Conservation (phyloP, 2,113 vertebrate species). For the Upupa epops region DNA sequence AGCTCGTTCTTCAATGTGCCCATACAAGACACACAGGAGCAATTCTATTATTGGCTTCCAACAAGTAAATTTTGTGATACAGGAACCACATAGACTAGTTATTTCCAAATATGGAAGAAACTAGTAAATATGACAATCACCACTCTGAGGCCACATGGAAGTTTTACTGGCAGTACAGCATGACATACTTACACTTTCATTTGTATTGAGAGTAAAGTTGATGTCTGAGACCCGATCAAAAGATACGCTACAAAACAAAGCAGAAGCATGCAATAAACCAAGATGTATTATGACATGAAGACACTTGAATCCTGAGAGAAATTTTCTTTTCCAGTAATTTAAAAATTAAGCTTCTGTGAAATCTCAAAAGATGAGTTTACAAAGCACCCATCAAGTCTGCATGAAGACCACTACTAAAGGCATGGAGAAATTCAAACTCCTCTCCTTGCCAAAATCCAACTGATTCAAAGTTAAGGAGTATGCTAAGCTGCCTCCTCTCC, state of each 20-base stretch:
- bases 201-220: constrained; percentile 98
- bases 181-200: constrained; percentile 93
- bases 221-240: constrained; percentile 99
- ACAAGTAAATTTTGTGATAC: background rate
- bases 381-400: background rate
- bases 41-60: background rate
- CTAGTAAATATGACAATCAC: background rate
- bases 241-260: constrained; percentile 87
- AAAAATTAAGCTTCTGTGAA: background rate
- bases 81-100: background rate
- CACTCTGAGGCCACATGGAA: fast-evolving
- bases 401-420: background rate
- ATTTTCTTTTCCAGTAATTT: background rate
- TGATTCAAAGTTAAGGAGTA: background rate
- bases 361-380: background rate
- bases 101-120: background rate
- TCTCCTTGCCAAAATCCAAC: background rate
- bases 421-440: background rate
- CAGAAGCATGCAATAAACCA: constrained; percentile 27
- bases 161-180: background rate
- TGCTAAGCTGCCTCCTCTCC: background rate
- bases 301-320: background rate
- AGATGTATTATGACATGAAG: background rate
- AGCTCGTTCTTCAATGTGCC: background rate
- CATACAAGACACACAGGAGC: background rate